Percentiles rank a stretch among this genome's conserved stretches.
phyloP scores from a whole-genome alignment of 2,113 vertebrate species.

The Pogona vitticeps region DNA sequence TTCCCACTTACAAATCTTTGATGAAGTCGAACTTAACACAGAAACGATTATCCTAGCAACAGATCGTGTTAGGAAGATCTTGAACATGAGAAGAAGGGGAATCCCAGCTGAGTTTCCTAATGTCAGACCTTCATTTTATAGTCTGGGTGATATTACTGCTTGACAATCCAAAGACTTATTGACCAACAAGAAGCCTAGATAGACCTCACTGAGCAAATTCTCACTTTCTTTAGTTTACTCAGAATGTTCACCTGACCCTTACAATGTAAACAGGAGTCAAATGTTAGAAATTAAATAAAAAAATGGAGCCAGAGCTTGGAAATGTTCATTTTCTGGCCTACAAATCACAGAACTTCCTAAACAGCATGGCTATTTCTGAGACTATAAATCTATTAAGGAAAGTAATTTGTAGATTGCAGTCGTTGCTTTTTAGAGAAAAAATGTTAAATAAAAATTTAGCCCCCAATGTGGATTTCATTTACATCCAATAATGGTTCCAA shows the following conservation, averaged over 20 bases:
- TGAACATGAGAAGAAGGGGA: constrained; percentile 28
- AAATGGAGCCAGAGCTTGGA: too few species aligned
- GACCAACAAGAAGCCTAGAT: constrained; percentile 33
- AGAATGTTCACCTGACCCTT: constrained; percentile 23
- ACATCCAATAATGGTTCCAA: too few species aligned
- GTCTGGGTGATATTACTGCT: constrained; percentile 5
- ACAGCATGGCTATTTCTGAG: not conserved
- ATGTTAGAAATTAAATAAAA: too few species aligned
- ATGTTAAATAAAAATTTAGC: too few species aligned
- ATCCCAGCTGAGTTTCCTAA: constrained; percentile 48
- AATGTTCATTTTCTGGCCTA: too few species aligned
- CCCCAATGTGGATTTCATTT: too few species aligned
- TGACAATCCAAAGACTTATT: constrained; percentile 59
- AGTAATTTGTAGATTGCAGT: too few species aligned
- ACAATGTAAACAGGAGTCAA: not conserved
- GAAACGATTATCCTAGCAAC: not conserved
- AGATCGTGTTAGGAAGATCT: constrained; percentile 35
- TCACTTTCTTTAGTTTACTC: not conserved
- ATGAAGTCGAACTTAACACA: not conserved
- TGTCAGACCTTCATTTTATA: constrained; percentile 46
- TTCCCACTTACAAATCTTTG: not conserved
- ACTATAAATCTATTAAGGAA: too few species aligned
- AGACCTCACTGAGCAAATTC: constrained; percentile 32
- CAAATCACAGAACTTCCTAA: not conserved
- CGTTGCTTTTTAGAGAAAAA: too few species aligned